Conservation (phyloP, 2,797 vertebrate genomes). For the Cuniculus paca region DNA sequence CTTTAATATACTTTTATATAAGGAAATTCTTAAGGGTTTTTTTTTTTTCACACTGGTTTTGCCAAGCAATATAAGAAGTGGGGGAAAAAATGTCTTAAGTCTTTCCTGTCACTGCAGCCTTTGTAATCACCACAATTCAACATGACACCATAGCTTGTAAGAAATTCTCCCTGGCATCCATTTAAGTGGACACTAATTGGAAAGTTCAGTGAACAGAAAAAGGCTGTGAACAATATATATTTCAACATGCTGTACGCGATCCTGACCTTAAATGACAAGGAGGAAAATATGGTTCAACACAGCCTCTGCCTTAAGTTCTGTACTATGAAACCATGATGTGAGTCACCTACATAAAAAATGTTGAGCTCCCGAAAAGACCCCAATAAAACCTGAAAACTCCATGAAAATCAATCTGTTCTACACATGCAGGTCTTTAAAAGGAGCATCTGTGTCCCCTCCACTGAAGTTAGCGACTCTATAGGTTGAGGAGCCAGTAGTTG, state of each 20-base stretch:
- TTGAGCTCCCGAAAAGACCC: not conserved
- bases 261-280: slow-evolving; percentile 53
- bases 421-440: not conserved
- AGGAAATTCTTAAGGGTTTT: slow-evolving; percentile 62
- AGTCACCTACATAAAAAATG: not conserved
- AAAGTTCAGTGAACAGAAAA: slow-evolving; percentile 86
- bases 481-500: not conserved
- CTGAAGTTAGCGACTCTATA: not conserved
- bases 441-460: not conserved
- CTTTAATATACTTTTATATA: slow-evolving; percentile 48
- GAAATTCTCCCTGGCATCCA: slow-evolving; percentile 82
- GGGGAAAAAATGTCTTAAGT: slow-evolving; percentile 59
- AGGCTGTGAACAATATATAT: slow-evolving; percentile 81
- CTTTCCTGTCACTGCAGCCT: slow-evolving; percentile 79
- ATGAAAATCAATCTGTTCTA: not conserved
- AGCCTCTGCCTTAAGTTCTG: slow-evolving; percentile 59
- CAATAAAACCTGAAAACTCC: not conserved
- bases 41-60: slow-evolving; percentile 75
- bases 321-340: slow-evolving; percentile 24
- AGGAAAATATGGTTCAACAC: slow-evolving; percentile 38
- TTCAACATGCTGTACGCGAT: slow-evolving; percentile 78
- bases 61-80: slow-evolving; percentile 56
- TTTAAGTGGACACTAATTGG: slow-evolving; percentile 85
- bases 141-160: slow-evolving; percentile 75
- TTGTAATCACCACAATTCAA: slow-evolving; percentile 78